Percentiles rank a stretch among this genome's conserved stretches.
phyloP scores from a whole-genome alignment of 2,888 invertebrate genomes.

The Carabus problematicus region DNA sequence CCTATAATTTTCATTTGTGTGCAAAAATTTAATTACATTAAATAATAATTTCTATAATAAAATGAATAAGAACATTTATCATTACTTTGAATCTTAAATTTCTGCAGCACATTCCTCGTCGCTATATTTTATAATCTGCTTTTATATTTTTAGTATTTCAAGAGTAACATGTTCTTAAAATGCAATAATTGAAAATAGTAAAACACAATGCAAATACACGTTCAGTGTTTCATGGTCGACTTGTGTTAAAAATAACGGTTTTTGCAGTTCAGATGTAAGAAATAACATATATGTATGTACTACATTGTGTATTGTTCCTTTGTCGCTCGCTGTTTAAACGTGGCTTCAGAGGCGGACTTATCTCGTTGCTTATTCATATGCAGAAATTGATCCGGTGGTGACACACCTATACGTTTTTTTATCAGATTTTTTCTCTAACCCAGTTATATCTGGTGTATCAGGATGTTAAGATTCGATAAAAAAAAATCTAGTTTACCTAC shows the following conservation, averaged over 20 bases:
- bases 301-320: conserved; percentile 21
- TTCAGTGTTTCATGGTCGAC: conserved; percentile 33
- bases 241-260: conserved; percentile 31
- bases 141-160: too few species aligned
- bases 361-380: conserved; percentile 18
- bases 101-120: too few species aligned
- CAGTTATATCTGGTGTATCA: conserved; percentile 15
- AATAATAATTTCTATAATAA: too few species aligned
- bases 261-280: conserved; percentile 22
- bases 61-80: too few species aligned
- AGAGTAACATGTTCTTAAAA: too few species aligned
- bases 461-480: background rate
- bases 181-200: background rate
- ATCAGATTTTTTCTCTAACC: conserved; percentile 23
- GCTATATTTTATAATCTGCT: too few species aligned
- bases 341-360: conserved; percentile 3
- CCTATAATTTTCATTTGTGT: too few species aligned
- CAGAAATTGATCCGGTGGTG: conserved; percentile 25
- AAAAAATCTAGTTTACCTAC: conserved; percentile 11
- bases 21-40: too few species aligned
- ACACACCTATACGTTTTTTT: conserved; percentile 22
- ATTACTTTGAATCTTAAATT: too few species aligned
- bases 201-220: conserved; percentile 12
- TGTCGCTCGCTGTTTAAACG: conserved; percentile 25
- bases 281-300: background rate